phyloP scores from a whole-genome alignment of 53 echinoderm and acorn worm genomes.

The Hippasteria phrygiana region DNA sequence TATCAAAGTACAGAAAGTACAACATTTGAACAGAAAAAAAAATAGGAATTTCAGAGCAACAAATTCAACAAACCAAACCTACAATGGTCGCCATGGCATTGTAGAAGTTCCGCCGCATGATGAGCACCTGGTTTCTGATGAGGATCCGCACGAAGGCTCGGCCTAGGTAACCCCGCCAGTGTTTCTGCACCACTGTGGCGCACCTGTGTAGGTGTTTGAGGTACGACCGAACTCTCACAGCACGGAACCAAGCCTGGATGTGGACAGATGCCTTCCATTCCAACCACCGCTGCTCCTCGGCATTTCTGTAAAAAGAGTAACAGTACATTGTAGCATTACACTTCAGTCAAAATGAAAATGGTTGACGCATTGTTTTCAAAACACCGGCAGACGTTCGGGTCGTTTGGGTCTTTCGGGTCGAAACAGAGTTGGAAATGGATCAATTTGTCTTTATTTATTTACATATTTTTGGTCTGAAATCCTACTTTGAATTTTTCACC shows the following conservation, averaged over 20 bases:
- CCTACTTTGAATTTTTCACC: too few species aligned
- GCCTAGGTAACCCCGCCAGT: conserved; percentile 91
- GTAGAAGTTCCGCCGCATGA: conserved; percentile 89
- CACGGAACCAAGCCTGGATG: conserved; percentile 96
- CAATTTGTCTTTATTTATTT: too few species aligned
- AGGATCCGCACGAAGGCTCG: conserved; percentile 76
- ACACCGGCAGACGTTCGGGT: too few species aligned
- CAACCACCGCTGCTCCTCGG: conserved; percentile 80
- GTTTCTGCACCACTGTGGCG: conserved; percentile 91
- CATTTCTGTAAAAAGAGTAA: conserved; percentile 57
- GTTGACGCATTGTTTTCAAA: too few species aligned
- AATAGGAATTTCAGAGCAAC: neutral
- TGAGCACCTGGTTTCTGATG: conserved; percentile 83
- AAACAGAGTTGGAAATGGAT: too few species aligned
- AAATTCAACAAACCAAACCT: conserved; percentile 25
- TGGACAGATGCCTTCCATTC: conserved; percentile 82
- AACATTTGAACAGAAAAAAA: neutral
- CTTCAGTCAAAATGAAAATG: too few species aligned
- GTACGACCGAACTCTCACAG: conserved; percentile 86
- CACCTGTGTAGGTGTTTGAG: conserved; percentile 83
- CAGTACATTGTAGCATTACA: too few species aligned
- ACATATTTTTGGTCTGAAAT: too few species aligned
- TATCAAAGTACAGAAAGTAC: neutral
- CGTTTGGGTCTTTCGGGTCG: too few species aligned
- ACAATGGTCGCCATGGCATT: conserved; percentile 98